Percentiles rank a stretch among this genome's conserved stretches.
These are phyloP conservation scores for Lepidothrix coronata DNA, from an alignment of 2,113 vertebrate species.

Conservation along the genomic window DNA sequence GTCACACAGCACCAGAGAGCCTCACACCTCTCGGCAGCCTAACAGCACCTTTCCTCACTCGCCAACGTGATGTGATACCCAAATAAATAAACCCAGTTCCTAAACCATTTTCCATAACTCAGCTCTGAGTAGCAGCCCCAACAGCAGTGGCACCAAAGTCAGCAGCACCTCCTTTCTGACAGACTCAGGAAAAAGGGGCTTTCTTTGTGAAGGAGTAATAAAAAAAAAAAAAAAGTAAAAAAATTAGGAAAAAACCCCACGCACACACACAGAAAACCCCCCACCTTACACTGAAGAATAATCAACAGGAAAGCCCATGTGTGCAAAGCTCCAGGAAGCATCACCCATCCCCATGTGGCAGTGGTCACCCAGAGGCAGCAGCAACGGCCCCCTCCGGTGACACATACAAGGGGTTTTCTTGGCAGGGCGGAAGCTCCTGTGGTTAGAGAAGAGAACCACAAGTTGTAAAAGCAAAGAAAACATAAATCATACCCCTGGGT, in stretches of 20 bases:
- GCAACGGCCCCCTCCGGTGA: not conserved
- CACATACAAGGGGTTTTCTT: not conserved
- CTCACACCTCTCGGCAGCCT: not conserved
- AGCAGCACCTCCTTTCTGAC: not conserved
- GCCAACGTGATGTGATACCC: not conserved
- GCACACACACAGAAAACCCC: not conserved
- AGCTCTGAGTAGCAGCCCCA: not conserved
- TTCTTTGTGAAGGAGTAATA: not conserved
- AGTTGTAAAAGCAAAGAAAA: not conserved
- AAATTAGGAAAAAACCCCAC: too few relatives aligned
- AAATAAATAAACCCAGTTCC: not conserved
- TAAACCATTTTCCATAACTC: not conserved
- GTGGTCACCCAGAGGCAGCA: not conserved
- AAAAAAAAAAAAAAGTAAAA: not conserved
- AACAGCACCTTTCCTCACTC: not conserved
- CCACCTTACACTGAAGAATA: too few relatives aligned
- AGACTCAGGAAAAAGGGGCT: not conserved
- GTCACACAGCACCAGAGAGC: not conserved
- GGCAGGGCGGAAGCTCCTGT: slow-evolving; percentile 18
- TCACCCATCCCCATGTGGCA: not conserved
- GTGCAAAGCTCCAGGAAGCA: not conserved
- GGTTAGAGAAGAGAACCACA: slow-evolving; percentile 31
- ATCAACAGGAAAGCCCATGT: not conserved
- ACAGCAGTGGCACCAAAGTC: rapidly evolving
- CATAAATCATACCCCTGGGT: not conserved